Conservation (phyloP, 1,140 invertebrate genomes). For the Leucophenga varia region DNA sequence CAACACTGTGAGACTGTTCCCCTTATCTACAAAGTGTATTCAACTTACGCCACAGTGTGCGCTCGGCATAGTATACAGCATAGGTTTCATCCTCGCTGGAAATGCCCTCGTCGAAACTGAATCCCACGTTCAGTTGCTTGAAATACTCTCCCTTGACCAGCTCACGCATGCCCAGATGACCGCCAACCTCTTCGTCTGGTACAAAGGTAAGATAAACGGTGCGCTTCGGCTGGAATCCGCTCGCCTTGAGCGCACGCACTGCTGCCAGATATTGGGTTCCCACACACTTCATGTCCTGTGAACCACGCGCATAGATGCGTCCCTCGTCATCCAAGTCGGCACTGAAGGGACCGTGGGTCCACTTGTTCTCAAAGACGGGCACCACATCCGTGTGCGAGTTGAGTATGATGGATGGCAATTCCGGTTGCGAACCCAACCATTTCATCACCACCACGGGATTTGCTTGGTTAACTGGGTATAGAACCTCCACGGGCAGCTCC, state of each 20-base stretch:
- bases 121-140: constrained; percentile 80
- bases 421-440: constrained; percentile 68
- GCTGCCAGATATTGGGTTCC: constrained; percentile 65
- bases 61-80: constrained; percentile 75
- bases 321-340: constrained; percentile 73
- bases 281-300: constrained; percentile 64
- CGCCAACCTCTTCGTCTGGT: constrained; percentile 91
- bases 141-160: constrained; percentile 82
- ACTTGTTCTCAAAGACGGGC: constrained; percentile 69
- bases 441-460: constrained; percentile 72
- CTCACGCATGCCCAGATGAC: constrained; percentile 75
- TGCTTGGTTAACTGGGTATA: constrained; percentile 37
- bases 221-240: constrained; percentile 62
- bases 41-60: constrained; percentile 69
- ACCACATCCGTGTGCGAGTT: constrained; percentile 90
- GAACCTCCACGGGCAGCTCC: constrained; percentile 61
- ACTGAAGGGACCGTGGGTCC: constrained; percentile 69
- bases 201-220: constrained; percentile 78
- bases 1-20: too few relatives aligned
- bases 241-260: constrained; percentile 65
- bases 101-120: constrained; percentile 85
- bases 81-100: constrained; percentile 67
- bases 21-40: too few relatives aligned
- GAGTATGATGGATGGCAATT: constrained; percentile 68
- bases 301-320: constrained; percentile 76